Conservation (phyloP, 2,888 invertebrate genomes). For the Drosophila fungiperda region DNA sequence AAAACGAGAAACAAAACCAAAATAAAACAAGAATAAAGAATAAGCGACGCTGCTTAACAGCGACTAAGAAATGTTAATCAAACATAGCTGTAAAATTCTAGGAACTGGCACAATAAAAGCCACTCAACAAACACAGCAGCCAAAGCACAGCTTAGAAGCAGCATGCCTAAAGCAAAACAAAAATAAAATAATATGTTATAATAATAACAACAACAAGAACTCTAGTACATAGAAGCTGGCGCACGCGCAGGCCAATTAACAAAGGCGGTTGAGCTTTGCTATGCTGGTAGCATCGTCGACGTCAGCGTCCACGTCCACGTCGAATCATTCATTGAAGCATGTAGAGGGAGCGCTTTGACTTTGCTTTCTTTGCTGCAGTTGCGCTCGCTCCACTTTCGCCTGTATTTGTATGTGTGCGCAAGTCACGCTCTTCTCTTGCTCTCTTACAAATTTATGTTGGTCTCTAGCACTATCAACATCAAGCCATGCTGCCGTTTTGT, state of each 20-base stretch:
- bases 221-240: slow-evolving; percentile 60
- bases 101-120: slow-evolving; percentile 76
- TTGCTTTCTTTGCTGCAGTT: slow-evolving; percentile 51
- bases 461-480: neutral
- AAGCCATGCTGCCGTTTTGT: neutral
- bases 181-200: slow-evolving; percentile 24
- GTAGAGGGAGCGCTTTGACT: slow-evolving; percentile 35
- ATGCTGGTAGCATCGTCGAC: slow-evolving; percentile 7
- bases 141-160: slow-evolving; percentile 51
- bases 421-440: slow-evolving; percentile 23
- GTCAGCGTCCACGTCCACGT: slow-evolving; percentile 27
- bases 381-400: slow-evolving; percentile 57
- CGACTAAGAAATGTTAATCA: slow-evolving; percentile 72
- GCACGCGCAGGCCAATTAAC: slow-evolving; percentile 73
- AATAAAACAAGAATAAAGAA: neutral
- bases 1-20: slow-evolving; percentile 28
- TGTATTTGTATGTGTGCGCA: slow-evolving; percentile 46
- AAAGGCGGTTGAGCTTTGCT: slow-evolving; percentile 46
- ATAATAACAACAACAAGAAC: slow-evolving; percentile 45
- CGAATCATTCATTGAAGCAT: slow-evolving; percentile 66
- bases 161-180: slow-evolving; percentile 45
- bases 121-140: slow-evolving; percentile 45
- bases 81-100: slow-evolving; percentile 76
- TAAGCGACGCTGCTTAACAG: slow-evolving; percentile 28
- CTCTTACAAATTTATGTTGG: slow-evolving; percentile 1